Evolutionary conservation across 30 jellyfish, hydroid and myxozoan species (phyloP).

Genomic region (Aurelia sp.): DNA sequence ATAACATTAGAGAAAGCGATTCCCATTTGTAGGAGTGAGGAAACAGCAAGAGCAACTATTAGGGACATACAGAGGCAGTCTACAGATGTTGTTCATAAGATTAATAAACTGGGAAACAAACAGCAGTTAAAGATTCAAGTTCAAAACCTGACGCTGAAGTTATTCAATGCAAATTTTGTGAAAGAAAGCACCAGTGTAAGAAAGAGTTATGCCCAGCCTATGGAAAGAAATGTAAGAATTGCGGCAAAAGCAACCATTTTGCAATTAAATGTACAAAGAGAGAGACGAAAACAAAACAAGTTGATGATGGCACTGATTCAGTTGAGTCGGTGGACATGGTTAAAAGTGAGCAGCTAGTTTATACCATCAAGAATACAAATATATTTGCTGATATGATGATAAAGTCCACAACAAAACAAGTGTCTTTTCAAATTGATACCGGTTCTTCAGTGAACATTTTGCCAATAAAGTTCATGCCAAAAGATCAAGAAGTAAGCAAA

Average conservation of each 20-base stretch:
- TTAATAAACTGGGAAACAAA: constrained; percentile 49
- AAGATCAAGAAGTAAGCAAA: neutral
- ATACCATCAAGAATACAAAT: too few species aligned
- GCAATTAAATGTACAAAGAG: too few species aligned
- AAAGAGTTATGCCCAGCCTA: constrained; percentile 38
- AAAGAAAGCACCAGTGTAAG: constrained; percentile 35
- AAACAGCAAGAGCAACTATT: constrained; percentile 51
- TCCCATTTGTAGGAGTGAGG: constrained; percentile 60
- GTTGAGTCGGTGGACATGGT: too few species aligned
- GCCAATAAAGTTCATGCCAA: constrained; percentile 28
- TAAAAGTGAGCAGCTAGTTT: too few species aligned
- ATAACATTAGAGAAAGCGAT: constrained; percentile 39
- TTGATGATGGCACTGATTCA: too few species aligned
- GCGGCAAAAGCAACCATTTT: constrained; percentile 3
- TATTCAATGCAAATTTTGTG: constrained; percentile 42
- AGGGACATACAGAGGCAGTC: constrained; percentile 62
- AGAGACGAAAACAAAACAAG: too few species aligned
- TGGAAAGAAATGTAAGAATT: constrained; percentile 47
- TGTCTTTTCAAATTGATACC: constrained; percentile 34
- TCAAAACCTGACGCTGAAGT: constrained; percentile 39
- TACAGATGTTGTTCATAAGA: constrained; percentile 55
- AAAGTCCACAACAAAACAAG: constrained; percentile 57
- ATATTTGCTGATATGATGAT: constrained; percentile 31
- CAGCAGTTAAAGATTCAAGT: constrained; percentile 45
- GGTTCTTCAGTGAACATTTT: constrained; percentile 48